These are phyloP conservation scores for Hemitrygon akajei DNA, from an alignment of 2,797 vertebrate genomes.

Conservation along the genomic window DNA sequence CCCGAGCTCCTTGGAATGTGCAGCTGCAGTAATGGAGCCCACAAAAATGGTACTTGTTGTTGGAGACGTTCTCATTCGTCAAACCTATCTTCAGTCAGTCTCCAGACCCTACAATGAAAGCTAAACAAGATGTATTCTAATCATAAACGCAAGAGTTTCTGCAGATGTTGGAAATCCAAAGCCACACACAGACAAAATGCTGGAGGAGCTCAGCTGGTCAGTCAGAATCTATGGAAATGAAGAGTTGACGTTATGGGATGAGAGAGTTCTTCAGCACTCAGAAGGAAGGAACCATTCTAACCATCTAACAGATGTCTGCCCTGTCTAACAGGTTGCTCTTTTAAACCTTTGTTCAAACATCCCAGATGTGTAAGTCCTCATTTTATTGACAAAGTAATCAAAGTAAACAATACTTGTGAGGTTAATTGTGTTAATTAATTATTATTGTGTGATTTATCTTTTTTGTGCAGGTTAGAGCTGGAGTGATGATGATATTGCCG, in stretches of 20 bases:
- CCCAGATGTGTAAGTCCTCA: background rate
- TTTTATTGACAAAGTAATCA: background rate
- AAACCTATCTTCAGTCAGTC: background rate
- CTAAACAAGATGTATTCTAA: background rate
- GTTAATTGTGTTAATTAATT: background rate
- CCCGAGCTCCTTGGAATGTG: no score
- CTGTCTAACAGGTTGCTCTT: background rate
- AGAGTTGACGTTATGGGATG: no score
- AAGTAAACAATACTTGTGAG: background rate
- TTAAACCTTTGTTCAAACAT: background rate
- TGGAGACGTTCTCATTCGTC: background rate
- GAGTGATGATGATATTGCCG: no score
- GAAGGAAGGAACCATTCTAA: background rate
- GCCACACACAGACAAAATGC: no score
- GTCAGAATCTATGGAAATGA: no score
- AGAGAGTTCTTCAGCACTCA: no score
- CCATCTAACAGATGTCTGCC: no score
- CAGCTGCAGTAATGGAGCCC: background rate
- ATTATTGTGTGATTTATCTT: no score
- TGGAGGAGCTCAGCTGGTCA: no score
- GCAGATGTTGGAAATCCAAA: no score
- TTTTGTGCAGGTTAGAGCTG: no score
- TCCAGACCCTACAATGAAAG: background rate
- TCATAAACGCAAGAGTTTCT: background rate
- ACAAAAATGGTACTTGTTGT: background rate